Evolutionary conservation across 53 echinoderm and acorn worm species (phyloP).

Genomic region (Holothuria leucospilota): DNA sequence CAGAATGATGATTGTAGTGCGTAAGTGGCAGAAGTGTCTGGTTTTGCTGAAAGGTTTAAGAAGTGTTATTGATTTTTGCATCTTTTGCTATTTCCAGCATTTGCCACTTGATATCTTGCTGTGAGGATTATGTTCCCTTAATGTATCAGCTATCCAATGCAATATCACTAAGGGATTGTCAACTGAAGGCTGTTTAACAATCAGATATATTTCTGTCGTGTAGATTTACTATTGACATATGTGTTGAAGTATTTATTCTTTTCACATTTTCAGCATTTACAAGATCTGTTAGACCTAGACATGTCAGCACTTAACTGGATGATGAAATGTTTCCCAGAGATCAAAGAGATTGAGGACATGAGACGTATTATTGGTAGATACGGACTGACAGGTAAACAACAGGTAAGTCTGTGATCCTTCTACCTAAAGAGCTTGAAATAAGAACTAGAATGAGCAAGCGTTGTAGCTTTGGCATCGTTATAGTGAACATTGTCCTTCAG

Average conservation of each 20-base stretch:
- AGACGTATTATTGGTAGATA: constrained; percentile 94
- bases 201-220: not conserved
- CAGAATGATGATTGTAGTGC: no score
- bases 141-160: no score
- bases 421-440: not conserved
- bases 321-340: constrained; percentile 78
- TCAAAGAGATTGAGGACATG: constrained; percentile 94
- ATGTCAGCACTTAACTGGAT: constrained; percentile 94
- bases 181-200: not conserved
- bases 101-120: no score
- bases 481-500: no score
- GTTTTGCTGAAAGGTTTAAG: no score
- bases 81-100: no score
- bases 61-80: no score
- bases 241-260: not conserved
- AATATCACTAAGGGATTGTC: not conserved
- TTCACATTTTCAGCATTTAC: constrained; percentile 78
- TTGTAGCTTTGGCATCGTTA: no score
- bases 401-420: constrained; percentile 60
- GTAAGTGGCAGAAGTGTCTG: no score
- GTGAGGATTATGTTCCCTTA: no score
- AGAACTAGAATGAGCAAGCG: no score
- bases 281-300: constrained; percentile 89
- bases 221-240: not conserved
- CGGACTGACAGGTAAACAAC: constrained; percentile 95